phyloP scores from a whole-genome alignment of 2,113 vertebrate genomes.

The Ranitomeya variabilis region DNA sequence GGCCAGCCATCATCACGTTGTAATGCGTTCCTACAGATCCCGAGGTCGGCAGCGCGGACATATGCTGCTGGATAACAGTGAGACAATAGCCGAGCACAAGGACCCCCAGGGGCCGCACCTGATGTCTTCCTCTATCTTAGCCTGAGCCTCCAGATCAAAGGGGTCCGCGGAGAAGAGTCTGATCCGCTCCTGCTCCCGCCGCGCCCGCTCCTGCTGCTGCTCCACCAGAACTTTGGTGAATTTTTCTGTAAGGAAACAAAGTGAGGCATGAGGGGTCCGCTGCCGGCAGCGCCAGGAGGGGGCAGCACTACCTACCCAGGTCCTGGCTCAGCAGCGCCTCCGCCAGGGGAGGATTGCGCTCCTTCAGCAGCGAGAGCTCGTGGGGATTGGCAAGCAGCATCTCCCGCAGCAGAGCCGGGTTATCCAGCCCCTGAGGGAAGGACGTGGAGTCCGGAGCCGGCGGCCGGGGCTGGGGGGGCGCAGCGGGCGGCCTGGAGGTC shows the following conservation, averaged over 20 bases:
- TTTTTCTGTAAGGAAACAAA: constrained; percentile 76
- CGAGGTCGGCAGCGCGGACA: not conserved
- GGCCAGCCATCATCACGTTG: no score
- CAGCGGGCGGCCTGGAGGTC: constrained; percentile 72
- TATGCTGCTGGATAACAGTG: no score
- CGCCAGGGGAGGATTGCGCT: constrained; percentile 91
- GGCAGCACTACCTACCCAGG: constrained; percentile 78
- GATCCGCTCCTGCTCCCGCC: constrained; percentile 92
- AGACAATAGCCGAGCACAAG: not conserved
- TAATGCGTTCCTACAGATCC: no score
- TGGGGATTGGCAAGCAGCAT: constrained; percentile 96
- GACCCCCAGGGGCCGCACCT: constrained; percentile 72
- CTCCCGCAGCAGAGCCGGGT: constrained; percentile 88
- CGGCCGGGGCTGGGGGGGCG: constrained; percentile 43
- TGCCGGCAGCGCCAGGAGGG: not conserved
- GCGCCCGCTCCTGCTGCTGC: constrained; percentile 94
- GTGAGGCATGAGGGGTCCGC: not conserved
- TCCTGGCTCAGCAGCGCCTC: constrained; percentile 96
- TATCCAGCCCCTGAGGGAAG: constrained; percentile 88
- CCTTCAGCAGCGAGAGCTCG: constrained; percentile 94
- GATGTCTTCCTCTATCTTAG: constrained; percentile 98
- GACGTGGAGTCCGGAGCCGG: constrained; percentile 64
- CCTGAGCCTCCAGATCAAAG: constrained; percentile 98
- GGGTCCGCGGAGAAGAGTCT: constrained; percentile 93
- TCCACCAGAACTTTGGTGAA: constrained; percentile 93